These are phyloP conservation scores for Sardinella longiceps DNA, from an alignment of 2,797 vertebrate genomes.

Conservation along the genomic window DNA sequence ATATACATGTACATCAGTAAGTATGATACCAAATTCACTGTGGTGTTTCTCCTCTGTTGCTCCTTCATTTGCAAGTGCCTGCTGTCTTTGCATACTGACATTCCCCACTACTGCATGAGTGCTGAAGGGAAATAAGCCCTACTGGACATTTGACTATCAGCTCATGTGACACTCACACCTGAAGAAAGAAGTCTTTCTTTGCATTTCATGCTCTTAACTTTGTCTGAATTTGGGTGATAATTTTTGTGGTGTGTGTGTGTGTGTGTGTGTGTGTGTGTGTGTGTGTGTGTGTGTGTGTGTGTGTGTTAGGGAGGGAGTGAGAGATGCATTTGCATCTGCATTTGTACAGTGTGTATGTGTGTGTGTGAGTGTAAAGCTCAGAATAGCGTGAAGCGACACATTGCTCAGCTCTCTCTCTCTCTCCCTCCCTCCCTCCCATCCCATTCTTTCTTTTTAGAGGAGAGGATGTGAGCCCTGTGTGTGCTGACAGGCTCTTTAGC, in stretches of 20 bases:
- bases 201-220: not conserved
- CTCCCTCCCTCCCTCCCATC: not conserved
- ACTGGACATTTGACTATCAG: not conserved
- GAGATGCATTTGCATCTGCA: no score
- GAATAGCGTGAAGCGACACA: not conserved
- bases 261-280: not conserved
- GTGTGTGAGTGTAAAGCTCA: not conserved
- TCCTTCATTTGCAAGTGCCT: not conserved
- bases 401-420: not conserved
- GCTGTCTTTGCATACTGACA: not conserved
- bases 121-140: not conserved
- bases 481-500: conserved; percentile 48
- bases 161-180: not conserved
- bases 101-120: not conserved
- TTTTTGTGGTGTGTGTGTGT: not conserved
- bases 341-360: not conserved
- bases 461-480: conserved; percentile 31
- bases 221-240: not conserved
- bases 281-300: not conserved
- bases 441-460: not conserved
- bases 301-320: not conserved
- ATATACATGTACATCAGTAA: no score
- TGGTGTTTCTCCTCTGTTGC: not conserved
- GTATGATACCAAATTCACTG: no score
- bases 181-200: not conserved